These are phyloP conservation scores for Crotalus horridus DNA, from an alignment of 2,113 vertebrate species.

Conservation along the genomic window DNA sequence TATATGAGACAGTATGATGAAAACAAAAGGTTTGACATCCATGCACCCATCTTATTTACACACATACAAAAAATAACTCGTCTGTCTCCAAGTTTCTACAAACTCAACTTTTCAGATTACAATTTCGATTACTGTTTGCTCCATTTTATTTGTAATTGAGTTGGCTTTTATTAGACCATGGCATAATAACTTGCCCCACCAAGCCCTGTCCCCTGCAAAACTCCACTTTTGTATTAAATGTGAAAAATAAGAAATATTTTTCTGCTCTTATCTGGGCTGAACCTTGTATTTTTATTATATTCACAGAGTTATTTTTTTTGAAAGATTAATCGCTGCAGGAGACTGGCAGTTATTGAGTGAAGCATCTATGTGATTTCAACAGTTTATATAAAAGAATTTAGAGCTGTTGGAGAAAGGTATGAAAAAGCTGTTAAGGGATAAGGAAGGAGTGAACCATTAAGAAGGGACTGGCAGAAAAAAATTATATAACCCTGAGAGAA, in stretches of 20 bases:
- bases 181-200: background rate
- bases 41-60: background rate
- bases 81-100: background rate
- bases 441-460: background rate
- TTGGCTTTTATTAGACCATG: background rate
- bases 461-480: background rate
- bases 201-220: background rate
- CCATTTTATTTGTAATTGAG: background rate
- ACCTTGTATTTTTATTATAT: background rate
- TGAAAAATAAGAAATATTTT: background rate
- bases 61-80: background rate
- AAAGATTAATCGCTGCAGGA: background rate
- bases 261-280: background rate
- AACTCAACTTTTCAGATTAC: background rate
- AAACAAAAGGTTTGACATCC: background rate
- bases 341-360: background rate
- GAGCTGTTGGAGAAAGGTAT: background rate
- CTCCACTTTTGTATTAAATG: background rate
- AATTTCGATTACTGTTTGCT: background rate
- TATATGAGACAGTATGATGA: background rate
- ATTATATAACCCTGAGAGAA: background rate
- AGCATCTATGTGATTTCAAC: background rate
- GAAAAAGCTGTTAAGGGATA: background rate
- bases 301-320: background rate
- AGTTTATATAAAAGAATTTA: background rate